Evolutionary conservation across 2,888 invertebrate species (phyloP).

Genomic region (Julus scandinavius): DNA sequence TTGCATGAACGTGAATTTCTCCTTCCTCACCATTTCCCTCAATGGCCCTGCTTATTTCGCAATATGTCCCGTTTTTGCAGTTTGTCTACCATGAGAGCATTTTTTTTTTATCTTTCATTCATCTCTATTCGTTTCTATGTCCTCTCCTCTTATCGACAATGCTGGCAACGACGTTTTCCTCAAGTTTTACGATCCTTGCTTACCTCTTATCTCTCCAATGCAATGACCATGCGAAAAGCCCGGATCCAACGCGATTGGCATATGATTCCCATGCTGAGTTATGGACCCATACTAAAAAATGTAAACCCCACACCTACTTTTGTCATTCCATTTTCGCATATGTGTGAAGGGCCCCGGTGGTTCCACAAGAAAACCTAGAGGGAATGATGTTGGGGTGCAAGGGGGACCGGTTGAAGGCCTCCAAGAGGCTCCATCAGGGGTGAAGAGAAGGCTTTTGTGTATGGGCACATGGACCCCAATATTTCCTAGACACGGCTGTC

Average conservation of each 20-base stretch:
- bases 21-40: constrained; percentile 17
- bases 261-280: background rate
- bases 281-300: background rate
- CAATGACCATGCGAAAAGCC: constrained; percentile 17
- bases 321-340: background rate
- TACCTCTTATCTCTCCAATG: background rate
- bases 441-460: background rate
- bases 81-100: background rate
- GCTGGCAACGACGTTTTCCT: constrained; percentile 33
- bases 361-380: background rate
- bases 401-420: background rate
- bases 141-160: constrained; percentile 15
- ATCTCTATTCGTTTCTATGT: constrained; percentile 17
- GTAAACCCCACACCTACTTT: background rate
- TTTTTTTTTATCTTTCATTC: constrained; percentile 13
- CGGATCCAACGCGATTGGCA: background rate
- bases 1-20: constrained; percentile 3
- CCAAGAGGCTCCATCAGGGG: background rate
- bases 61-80: background rate
- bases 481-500: background rate
- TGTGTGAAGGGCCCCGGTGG: background rate
- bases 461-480: background rate
- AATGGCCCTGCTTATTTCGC: constrained; percentile 25
- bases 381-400: background rate
- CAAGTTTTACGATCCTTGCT: constrained; percentile 2